phyloP scores from a whole-genome alignment of 2,888 invertebrate genomes.

The Amiota mariae region DNA sequence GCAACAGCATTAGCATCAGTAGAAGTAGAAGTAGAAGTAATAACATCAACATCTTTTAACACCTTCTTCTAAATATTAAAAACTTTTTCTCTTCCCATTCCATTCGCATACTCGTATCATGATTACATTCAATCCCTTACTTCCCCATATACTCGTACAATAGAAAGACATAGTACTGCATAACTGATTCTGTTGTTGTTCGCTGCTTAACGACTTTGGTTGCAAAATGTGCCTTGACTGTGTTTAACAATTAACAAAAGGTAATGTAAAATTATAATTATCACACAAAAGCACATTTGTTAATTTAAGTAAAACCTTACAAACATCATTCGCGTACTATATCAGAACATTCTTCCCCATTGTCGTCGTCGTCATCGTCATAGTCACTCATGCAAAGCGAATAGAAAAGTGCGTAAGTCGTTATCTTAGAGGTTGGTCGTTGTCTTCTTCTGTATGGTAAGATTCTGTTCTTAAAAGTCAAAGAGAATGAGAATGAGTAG shows the following conservation, averaged over 20 bases:
- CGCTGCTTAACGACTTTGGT: conserved; percentile 15
- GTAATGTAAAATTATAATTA: conserved; percentile 73
- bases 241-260: conserved; percentile 71
- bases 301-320: conserved; percentile 65
- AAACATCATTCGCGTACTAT: too few species aligned
- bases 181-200: neutral
- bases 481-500: too few species aligned
- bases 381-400: neutral
- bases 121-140: neutral
- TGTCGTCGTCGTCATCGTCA: neutral
- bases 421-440: too few species aligned
- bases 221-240: conserved; percentile 31
- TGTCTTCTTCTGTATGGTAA: too few species aligned
- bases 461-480: too few species aligned
- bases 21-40: too few species aligned
- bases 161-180: neutral
- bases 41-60: conserved; percentile 1
- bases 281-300: conserved; percentile 69
- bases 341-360: conserved; percentile 30
- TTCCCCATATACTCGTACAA: too few species aligned
- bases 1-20: too few species aligned
- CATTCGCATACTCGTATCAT: neutral
- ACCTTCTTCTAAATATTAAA: neutral
- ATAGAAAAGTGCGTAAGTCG: conserved; percentile 17
- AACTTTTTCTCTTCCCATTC: neutral